A percentile compares a stretch with the other conserved stretches of the same genome.
These are phyloP conservation scores for Drosophila nasuta DNA, from an alignment of 1,140 invertebrate genomes.

Conservation along the genomic window DNA sequence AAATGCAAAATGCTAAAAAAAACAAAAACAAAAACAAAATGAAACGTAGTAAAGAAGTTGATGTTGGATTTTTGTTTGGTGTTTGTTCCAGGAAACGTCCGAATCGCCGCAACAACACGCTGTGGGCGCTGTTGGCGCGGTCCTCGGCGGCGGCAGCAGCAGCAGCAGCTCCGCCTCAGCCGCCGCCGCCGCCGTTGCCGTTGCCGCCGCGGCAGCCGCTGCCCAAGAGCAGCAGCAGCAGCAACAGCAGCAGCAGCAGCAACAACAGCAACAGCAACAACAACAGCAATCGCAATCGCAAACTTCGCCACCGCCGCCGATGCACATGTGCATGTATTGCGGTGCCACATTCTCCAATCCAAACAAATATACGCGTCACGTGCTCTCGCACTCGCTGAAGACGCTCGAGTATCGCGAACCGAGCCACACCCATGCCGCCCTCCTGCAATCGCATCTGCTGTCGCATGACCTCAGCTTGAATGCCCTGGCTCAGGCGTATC, in stretches of 20 bases:
- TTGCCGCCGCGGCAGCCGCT: slow-evolving; percentile 52
- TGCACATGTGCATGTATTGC: slow-evolving; percentile 93
- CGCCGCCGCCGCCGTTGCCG: slow-evolving; percentile 45
- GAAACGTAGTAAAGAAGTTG: slow-evolving; percentile 92
- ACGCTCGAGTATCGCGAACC: slow-evolving; percentile 93
- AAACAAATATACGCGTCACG: slow-evolving; percentile 94
- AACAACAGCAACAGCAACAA: slow-evolving; percentile 4
- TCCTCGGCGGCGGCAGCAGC: slow-evolving; percentile 83
- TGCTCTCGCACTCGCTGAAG: slow-evolving; percentile 94
- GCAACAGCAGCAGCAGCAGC: slow-evolving; percentile 49
- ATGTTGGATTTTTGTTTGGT: slow-evolving; percentile 95
- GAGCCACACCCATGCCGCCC: slow-evolving; percentile 82
- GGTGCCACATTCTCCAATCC: slow-evolving; percentile 93
- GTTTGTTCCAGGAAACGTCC: slow-evolving; percentile 95
- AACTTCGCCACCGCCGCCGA: slow-evolving; percentile 53
- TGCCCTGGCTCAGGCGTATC: slow-evolving; percentile 74
- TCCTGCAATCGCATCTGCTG: slow-evolving; percentile 84
- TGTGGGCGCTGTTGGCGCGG: slow-evolving; percentile 85
- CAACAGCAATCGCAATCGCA: slow-evolving; percentile 46
- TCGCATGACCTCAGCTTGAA: slow-evolving; percentile 85
- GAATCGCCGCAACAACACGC: slow-evolving; percentile 87
- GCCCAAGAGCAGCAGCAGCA: slow-evolving; percentile 58
- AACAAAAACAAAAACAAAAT: slow-evolving; percentile 36
- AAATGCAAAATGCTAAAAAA: slow-evolving; percentile 45
- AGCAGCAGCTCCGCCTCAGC: slow-evolving; percentile 61